Evolutionary conservation across 2,888 invertebrate species (phyloP), one percentile per base, ranked within the genome.

Genomic region (Tuberolachnus salignus): DNA sequence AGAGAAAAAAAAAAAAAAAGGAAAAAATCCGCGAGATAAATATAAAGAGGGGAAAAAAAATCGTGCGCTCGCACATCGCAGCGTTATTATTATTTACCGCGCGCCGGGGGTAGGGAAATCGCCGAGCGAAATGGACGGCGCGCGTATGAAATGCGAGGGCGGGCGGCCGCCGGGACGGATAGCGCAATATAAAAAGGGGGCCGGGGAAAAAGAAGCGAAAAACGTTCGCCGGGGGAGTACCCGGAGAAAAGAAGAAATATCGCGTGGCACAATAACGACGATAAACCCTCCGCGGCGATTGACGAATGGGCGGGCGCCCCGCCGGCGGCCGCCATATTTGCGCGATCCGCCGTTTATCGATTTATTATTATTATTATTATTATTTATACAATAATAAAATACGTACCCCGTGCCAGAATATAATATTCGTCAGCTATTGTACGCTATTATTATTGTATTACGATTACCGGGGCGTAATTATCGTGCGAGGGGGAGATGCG

Each of bases 231-330:
- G 46, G 13, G 21, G 23, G 16, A 19, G n/a, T 66, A 46, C 14
- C 13, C 61, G 63, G 63, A 63, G 51, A 63, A 61, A 73, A 73
- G 46, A 51, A 59, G 11, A 63, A 63, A 63, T 42, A 63, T 19
- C 53, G 9, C 16, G n/a, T 34, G 26, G n/a, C n/a, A n/a, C n/a
- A n/a, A n/a, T 49, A 13, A 19, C n/a, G 14, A 13, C 14, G 14
- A n/a, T 21, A 42, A 57, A 61, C 63, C 59, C 61, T 49, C 59
- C n/a, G 57, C 21, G n/a, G 10, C 34, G 16, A 14, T 21, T n/a
- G 51, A 42, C 75, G 57, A 78, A 78, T 78, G 75, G 75, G 75
- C 75, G 75, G 67, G 42, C 57, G 19, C 57, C n/a, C 34, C 53
- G 44, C 13, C 53, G 34, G 1, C 34, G 44, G 67, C 67, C 66